Base-by-base conservation (phyloP, 1,140 invertebrate species). In the Globodera rostochiensis region DNA sequence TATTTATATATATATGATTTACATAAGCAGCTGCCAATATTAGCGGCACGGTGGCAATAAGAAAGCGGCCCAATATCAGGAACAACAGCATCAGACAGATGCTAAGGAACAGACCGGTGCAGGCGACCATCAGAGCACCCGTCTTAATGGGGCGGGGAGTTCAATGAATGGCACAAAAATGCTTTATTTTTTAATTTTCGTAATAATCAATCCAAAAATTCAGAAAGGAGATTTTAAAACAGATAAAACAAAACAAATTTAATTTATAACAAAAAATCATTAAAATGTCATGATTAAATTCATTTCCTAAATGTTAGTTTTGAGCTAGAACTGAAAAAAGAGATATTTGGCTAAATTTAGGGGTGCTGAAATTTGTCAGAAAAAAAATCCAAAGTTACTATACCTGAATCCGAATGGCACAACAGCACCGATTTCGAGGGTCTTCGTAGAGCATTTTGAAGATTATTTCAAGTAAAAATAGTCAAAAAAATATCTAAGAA, bases 351-450 rank as follows among this genome's bases (percentile, higher is more conserved):
- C 13, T 15, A 66, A 66, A 15, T 13, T 66, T 66, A 13, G 60
- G 13, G 3, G 13, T 66, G 36, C 1, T 36, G 36, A 36, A 25
- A 36, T 36, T 36, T 36, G 36, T 36, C 36, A 36, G 3, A 36
- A 36, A 36, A 36, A 36, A 66, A 21, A 66, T 66, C 3, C 67
- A 3, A 71, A 71, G n/a, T 11, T 21, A 47, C 46, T 21, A 11
- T 57, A 69, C 77, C 25, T 66, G 64, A 21, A 78, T 36, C 36
- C 50, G 13, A 49, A 78, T 78, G 21, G 77, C 77, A 49, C 77
- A 78, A 78, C 77, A 78, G 70, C 77, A 78, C 15, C 77, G 77
- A 78, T 78, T 78, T 64, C 77, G 66, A 21, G 77, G 77, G 13
- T 78, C 77, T 21, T 78, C 77, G 60, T 78, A 78, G 13, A 78